A percentile compares a stretch with the other conserved stretches of the same genome.
phyloP scores from a whole-genome alignment of 2,113 vertebrate genomes.

The Lutjanus erythropterus region DNA sequence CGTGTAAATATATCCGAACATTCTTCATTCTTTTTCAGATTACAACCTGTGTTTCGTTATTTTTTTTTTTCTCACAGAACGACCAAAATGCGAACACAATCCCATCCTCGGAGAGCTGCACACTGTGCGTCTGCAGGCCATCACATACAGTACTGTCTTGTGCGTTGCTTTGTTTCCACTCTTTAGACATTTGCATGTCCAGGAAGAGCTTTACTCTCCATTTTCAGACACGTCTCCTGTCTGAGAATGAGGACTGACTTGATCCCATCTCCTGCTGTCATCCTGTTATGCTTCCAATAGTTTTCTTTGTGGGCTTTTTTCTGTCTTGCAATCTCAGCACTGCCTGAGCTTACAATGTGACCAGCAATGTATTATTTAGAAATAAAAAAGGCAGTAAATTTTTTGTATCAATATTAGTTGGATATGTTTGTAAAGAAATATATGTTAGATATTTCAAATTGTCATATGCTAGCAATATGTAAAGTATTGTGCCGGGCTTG shows the following conservation, averaged over 20 bases:
- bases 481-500: slow-evolving; percentile 91
- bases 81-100: slow-evolving; percentile 74
- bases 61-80: slow-evolving; percentile 63
- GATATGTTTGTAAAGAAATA: slow-evolving; percentile 90
- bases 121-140: slow-evolving; percentile 53
- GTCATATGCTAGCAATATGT: slow-evolving; percentile 96
- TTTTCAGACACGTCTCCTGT: slow-evolving; percentile 34
- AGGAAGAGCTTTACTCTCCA: slow-evolving; percentile 74
- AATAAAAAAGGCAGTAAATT: slow-evolving; percentile 75
- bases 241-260: slow-evolving; percentile 28
- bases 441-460: slow-evolving; percentile 91
- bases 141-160: slow-evolving; percentile 62
- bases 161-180: slow-evolving; percentile 78
- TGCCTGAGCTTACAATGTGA: slow-evolving; percentile 82
- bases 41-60: slow-evolving; percentile 52
- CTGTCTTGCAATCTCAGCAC: slow-evolving; percentile 77
- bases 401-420: slow-evolving; percentile 85
- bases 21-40: slow-evolving; percentile 18
- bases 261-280: slow-evolving; percentile 40
- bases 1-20: slow-evolving; percentile 89
- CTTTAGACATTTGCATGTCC: slow-evolving; percentile 85
- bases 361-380: slow-evolving; percentile 80
- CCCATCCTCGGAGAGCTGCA: slow-evolving; percentile 47
- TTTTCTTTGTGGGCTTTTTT: slow-evolving; percentile 73
- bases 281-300: slow-evolving; percentile 60